phyloP scores from a whole-genome alignment of 2,888 invertebrate genomes.

The Plagodis dolabraria region DNA sequence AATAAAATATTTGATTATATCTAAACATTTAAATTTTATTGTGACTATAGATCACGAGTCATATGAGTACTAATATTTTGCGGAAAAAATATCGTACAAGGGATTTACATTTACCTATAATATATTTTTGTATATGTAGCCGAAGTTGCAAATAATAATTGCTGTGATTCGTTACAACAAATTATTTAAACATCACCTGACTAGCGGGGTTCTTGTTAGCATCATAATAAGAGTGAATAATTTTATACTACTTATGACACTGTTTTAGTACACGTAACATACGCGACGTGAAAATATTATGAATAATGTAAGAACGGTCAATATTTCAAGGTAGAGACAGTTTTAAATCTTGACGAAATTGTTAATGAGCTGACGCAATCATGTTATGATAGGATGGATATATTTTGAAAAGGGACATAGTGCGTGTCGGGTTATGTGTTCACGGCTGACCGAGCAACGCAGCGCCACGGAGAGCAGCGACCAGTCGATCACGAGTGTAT shows the following conservation, averaged over 20 bases:
- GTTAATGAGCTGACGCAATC: neutral
- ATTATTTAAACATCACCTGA: no score
- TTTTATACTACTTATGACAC: no score
- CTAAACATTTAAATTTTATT: neutral
- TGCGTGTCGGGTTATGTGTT: slow-evolving; percentile 48
- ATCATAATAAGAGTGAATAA: no score
- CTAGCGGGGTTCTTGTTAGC: no score
- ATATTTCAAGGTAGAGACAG: no score
- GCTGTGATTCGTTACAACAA: no score
- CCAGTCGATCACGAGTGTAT: slow-evolving; percentile 76
- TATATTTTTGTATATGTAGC: neutral
- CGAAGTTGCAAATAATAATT: no score
- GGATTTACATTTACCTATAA: no score
- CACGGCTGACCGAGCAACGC: slow-evolving; percentile 62
- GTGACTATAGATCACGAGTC: slow-evolving; percentile 13
- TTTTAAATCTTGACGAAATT: slow-evolving; percentile 3
- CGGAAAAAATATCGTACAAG: neutral
- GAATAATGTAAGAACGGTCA: no score
- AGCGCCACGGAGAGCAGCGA: slow-evolving; percentile 38
- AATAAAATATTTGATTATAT: neutral
- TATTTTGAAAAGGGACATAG: slow-evolving; percentile 10
- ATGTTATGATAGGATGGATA: neutral
- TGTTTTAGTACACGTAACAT: no score
- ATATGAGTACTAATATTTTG: neutral
- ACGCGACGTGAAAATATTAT: no score